phyloP scores from a whole-genome alignment of 2,113 vertebrate species.

The Cygnus buccinator region DNA sequence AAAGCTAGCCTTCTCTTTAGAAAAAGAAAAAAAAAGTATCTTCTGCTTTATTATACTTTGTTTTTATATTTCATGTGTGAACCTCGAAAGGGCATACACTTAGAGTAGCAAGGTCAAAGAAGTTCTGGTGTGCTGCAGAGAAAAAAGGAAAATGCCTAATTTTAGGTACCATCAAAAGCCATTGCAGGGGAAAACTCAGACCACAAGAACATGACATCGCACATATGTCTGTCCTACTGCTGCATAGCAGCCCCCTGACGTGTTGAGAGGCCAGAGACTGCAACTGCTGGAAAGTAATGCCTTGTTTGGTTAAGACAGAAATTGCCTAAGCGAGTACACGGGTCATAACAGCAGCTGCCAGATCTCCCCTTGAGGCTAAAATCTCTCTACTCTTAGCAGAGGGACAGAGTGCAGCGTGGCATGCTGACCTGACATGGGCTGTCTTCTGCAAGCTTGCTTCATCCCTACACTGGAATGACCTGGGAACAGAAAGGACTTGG shows the following conservation, averaged over 20 bases:
- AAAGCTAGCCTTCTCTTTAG: background rate
- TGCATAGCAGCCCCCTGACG: background rate
- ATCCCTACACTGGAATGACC: background rate
- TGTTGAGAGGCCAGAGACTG: background rate
- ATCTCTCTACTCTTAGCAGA: background rate
- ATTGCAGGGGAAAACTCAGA: background rate
- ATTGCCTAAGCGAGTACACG: background rate
- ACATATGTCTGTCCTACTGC: background rate
- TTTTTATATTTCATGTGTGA: fast-evolving
- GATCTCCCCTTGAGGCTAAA: background rate
- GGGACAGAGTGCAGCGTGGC: background rate
- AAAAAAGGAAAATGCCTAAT: background rate
- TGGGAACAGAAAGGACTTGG: background rate
- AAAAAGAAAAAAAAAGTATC: background rate
- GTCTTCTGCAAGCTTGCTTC: background rate
- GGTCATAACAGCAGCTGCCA: background rate
- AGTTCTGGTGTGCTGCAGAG: background rate
- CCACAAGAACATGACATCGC: background rate
- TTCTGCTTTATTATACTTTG: background rate
- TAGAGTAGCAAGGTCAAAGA: background rate
- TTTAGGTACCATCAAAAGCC: background rate
- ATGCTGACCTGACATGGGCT: background rate
- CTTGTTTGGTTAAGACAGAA: background rate
- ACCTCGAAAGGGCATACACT: background rate
- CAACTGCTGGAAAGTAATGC: background rate